Conservation (phyloP, 2,888 invertebrate genomes). For the Drosophila antonietae region DNA sequence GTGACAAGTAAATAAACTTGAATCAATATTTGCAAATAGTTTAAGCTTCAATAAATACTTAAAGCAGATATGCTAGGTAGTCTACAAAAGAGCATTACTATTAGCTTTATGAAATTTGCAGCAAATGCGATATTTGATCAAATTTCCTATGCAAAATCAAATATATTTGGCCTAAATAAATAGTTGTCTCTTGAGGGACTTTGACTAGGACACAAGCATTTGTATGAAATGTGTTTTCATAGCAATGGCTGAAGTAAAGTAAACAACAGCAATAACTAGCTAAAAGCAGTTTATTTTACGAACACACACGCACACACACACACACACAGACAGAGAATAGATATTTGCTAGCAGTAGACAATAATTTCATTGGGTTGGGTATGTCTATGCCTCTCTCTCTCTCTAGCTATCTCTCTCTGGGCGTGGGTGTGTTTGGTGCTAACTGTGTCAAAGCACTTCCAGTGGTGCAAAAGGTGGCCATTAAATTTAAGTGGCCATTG, state of each 20-base stretch:
- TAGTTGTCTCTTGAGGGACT: slow-evolving; percentile 25
- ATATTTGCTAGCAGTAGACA: slow-evolving; percentile 6
- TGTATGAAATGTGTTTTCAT: slow-evolving; percentile 26
- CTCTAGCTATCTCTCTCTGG: background rate
- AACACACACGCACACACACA: slow-evolving; percentile 19
- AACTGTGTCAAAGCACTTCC: slow-evolving; percentile 27
- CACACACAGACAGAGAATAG: background rate
- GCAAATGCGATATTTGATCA: slow-evolving; percentile 41
- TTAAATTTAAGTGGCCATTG: slow-evolving; percentile 44
- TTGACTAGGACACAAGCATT: background rate
- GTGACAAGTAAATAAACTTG: background rate
- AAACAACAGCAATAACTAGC: slow-evolving; percentile 41
- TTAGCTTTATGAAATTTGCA: slow-evolving; percentile 32
- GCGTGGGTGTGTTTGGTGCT: slow-evolving; percentile 6
- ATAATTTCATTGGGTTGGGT: slow-evolving; percentile 19
- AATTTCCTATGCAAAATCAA: slow-evolving; percentile 40
- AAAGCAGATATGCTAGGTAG: slow-evolving; percentile 1
- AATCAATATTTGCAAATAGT: slow-evolving; percentile 3
- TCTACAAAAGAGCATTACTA: slow-evolving; percentile 8
- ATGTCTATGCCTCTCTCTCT: background rate
- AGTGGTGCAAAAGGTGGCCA: slow-evolving; percentile 34
- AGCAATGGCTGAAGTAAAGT: slow-evolving; percentile 12
- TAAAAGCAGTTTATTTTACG: slow-evolving; percentile 62
- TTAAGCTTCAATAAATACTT: slow-evolving; percentile 5
- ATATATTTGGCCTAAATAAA: slow-evolving; percentile 58